Evolutionary conservation across 2,113 vertebrate genomes (phyloP).

Genomic region (Meleagris gallopavo): DNA sequence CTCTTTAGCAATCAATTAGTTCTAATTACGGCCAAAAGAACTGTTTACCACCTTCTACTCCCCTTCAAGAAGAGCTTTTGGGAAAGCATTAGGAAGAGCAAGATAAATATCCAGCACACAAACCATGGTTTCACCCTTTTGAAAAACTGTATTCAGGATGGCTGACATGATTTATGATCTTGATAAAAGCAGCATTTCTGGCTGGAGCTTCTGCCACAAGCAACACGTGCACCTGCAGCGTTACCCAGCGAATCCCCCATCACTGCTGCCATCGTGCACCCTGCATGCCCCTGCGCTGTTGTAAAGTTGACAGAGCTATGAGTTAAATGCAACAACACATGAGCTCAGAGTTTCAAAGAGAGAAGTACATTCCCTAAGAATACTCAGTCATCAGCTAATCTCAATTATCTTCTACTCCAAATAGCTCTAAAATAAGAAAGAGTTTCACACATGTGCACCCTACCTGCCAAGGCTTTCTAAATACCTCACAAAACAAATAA

Average conservation of each 20-base stretch:
- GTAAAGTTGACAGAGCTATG: not conserved
- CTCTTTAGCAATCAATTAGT: not conserved
- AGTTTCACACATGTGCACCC: not conserved
- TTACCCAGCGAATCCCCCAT: fast-evolving
- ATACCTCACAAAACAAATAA: not conserved
- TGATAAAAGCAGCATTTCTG: not conserved
- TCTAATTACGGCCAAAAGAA: conserved; percentile 7
- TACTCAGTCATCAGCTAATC: not conserved
- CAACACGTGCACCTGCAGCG: not conserved
- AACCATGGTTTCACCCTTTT: not conserved
- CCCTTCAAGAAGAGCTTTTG: not conserved
- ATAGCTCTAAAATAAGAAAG: not conserved
- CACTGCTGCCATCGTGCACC: fast-evolving
- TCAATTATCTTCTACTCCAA: not conserved
- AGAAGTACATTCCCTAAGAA: not conserved
- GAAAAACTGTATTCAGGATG: not conserved
- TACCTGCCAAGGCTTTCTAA: not conserved
- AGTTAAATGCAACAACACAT: not conserved
- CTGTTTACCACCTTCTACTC: not conserved
- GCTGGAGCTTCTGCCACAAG: not conserved
- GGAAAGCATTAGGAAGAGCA: conserved; percentile 6
- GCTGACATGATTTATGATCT: conserved; percentile 10
- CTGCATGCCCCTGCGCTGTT: not conserved
- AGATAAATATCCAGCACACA: not conserved
- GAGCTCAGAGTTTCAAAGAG: not conserved